Evolutionary conservation across 1,140 invertebrate species (phyloP), one percentile per base, ranked within the genome.

Genomic region (Drosophila azteca): DNA sequence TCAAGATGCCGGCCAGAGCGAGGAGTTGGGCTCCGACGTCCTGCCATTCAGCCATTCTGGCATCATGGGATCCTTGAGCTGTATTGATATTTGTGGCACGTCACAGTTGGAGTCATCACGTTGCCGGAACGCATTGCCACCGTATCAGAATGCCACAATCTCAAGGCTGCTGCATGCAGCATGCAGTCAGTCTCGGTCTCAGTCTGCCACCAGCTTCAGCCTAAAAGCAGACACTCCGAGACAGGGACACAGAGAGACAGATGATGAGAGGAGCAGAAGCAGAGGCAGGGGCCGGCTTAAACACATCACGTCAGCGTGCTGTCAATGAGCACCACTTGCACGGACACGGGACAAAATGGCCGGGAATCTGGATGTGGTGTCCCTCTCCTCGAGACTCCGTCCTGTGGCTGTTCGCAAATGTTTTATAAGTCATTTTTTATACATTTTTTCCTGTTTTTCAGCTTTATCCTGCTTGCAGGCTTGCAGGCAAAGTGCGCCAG

Each of bases 21-120:
- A 71, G 65, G 59, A 49, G 64, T 68, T 52, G 53, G 60, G 54
- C 59, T 67, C 39, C 66, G 48, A 58, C 49, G 45, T 24, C 17
- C 60, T 17, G 60, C 24, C 51, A 44, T 31, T 53, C 43, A 59
- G 72, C 44, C 29, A 24, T 22, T 45, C 35, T 17, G 13, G 6
- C 41, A 44, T 45, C 35, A 11, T 65, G 60, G 59, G 54, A 68
- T 73, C 70, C 69, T 67, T 49, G 45, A 68, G 68, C 41, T 49
- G 60, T 79, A 87, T 87, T 87, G 82, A 87, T 87, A 87, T 87
- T 87, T 79, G 74, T 87, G 78, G 78, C 78, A 87, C 82, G 82
- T 85, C 79, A 83, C 68, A 84, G 66, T 71, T 53, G 74, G 70
- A 78, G 81, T 87, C 73, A 78, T 79, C 59, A 64, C 77, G 79